A percentile compares a stretch with the other conserved stretches of the same genome.
Conservation (phyloP, 2,797 vertebrate species). For the Pelochelys cantorii region DNA sequence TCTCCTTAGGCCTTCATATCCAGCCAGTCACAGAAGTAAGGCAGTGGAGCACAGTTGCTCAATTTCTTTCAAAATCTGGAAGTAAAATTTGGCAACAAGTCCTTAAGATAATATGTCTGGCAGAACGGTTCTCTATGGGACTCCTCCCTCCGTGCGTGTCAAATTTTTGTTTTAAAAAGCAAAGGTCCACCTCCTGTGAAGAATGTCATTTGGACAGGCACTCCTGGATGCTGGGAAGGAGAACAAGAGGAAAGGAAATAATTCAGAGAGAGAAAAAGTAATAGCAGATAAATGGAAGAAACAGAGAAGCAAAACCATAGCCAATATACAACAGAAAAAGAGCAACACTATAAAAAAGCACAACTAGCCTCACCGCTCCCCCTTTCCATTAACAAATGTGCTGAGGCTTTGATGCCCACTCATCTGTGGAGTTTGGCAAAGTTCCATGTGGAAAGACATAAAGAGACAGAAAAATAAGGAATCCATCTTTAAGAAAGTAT, state of each 20-base stretch:
- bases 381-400: neutral
- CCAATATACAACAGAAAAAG: neutral
- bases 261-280: neutral
- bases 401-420: neutral
- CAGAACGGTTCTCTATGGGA: neutral
- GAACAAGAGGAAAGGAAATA: neutral
- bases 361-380: neutral
- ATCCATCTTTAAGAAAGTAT: neutral
- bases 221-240: neutral
- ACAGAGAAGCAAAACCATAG: fast-evolving
- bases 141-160: neutral
- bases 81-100: constrained; percentile 3
- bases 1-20: neutral
- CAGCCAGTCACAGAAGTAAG: neutral
- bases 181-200: neutral
- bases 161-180: neutral
- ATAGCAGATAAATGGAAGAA: neutral
- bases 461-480: neutral
- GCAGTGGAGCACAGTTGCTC: neutral
- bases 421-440: neutral
- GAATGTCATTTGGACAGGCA: neutral
- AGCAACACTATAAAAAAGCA: neutral
- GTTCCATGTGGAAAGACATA: constrained; percentile 7
- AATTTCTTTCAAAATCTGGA: constrained; percentile 1
- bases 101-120: neutral